A percentile compares a stretch with the other conserved stretches of the same genome.
Conservation (phyloP, 2,888 invertebrate genomes). For the Iphiclides podalirius region DNA sequence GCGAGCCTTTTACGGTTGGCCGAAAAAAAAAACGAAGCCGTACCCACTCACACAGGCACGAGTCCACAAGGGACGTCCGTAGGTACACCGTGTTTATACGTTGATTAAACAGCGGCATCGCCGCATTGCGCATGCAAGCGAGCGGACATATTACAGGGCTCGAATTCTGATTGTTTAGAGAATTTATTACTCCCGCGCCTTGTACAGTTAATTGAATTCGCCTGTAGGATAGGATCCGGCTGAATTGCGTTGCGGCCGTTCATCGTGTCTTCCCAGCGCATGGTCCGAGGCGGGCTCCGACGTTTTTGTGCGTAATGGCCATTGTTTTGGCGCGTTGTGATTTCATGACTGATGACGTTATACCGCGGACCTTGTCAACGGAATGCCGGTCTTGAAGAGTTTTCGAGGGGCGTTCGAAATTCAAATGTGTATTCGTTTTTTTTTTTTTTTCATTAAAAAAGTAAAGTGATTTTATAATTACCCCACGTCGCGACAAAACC, state of each 20-base stretch:
- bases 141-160: constrained; percentile 77
- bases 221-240: constrained; percentile 73
- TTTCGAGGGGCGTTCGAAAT: too few relatives aligned
- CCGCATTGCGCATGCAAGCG: constrained; percentile 78
- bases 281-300: constrained; percentile 33
- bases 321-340: constrained; percentile 1
- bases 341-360: too few relatives aligned
- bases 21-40: constrained; percentile 28
- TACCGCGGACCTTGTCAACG: neutral
- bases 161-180: constrained; percentile 80
- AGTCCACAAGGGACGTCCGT: constrained; percentile 47
- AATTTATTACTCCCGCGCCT: constrained; percentile 78
- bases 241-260: constrained; percentile 66
- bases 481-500: too few relatives aligned
- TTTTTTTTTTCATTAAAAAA: too few relatives aligned
- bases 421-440: too few relatives aligned
- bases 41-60: constrained; percentile 53
- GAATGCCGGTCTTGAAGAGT: neutral
- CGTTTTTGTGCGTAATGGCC: constrained; percentile 49
- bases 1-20: constrained; percentile 56
- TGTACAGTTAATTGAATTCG: constrained; percentile 80
- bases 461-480: too few relatives aligned
- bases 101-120: constrained; percentile 74
- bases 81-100: constrained; percentile 67
- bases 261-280: constrained; percentile 65